Evolutionary conservation across 2,888 invertebrate genomes (phyloP), one percentile per base, ranked within the genome.

Genomic region (Heteropelma amictum): DNA sequence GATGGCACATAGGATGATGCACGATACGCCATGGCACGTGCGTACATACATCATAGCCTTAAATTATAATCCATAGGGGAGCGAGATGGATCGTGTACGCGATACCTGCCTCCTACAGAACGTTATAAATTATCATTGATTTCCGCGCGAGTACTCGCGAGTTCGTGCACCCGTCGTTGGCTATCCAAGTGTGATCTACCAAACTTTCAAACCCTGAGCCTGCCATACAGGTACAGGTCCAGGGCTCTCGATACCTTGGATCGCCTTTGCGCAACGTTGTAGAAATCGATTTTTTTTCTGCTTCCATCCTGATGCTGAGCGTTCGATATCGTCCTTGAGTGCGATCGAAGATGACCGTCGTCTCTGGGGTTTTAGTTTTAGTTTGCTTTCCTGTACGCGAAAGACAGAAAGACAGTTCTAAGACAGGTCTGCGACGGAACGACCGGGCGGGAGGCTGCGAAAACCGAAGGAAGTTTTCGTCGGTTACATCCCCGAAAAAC

Each of bases 41-140:
- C 60, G 53, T 60, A 60, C 64, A 65, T 70, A 64, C 23, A 70
- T 74, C 74, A 74, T n/a, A 74, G 53, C 74, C 53, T 74, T 54
- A 54, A 74, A 74, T 70, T 65, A 65, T 74, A 74, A 74, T 65
- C 70, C 47, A 53, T 60, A 30, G 53, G 38, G 51, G 19, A 40
- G 28, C 47, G 64, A 64, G 38, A 64, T 38, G 42, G 58, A 53
- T 64, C 60, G 40, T 67, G 26, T 40, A 51, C 12, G 30, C 12
- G 35, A 47, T 64, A 53, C 19, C 74, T 56, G 58, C 35, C 42
- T 45, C 47, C 58, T 42, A 45, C 53, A 70, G 19, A 60, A n/a
- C 14, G 35, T 61, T 65, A 74, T 65, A 60, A 60, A 74, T 70
- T 64, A 65, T 65, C 47, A 54, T 70, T 53, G 58, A 51, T 51